Percentiles rank a stretch among this genome's conserved stretches.
These are phyloP conservation scores for Telenomus remus DNA, from an alignment of 1,140 invertebrate genomes.

Conservation along the genomic window DNA sequence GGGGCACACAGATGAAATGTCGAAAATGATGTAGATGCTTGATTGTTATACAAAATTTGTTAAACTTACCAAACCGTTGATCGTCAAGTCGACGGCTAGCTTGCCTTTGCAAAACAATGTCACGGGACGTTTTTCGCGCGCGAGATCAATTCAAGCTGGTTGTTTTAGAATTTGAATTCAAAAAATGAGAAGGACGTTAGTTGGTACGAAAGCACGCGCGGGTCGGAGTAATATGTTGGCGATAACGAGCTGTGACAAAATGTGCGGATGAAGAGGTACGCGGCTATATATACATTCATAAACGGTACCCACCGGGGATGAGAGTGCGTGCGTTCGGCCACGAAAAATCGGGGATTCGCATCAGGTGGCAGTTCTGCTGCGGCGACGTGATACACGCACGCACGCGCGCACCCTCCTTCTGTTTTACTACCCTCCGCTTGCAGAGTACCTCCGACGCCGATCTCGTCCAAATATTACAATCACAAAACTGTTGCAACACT, in stretches of 20 bases:
- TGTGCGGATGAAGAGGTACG: conserved; percentile 52
- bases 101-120: no score
- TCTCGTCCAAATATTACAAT: no score
- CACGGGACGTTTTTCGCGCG: no score
- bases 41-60: no score
- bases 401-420: conserved; percentile 35
- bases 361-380: conserved; percentile 47
- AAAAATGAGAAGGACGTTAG: conserved; percentile 6
- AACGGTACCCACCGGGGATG: conserved; percentile 46
- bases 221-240: conserved; percentile 28
- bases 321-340: conserved; percentile 48
- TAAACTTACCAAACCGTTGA: no score
- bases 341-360: conserved; percentile 55
- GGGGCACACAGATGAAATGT: no score
- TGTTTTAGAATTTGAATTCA: background rate
- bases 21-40: no score
- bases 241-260: conserved; percentile 55
- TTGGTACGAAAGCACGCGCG: conserved; percentile 7
- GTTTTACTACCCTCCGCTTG: conserved; percentile 32
- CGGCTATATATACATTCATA: conserved; percentile 57
- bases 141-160: no score
- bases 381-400: conserved; percentile 29
- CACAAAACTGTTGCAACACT: no score
- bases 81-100: no score
- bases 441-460: conserved; percentile 16